Conservation (phyloP, 2,888 invertebrate genomes). For the Drosophila anceps region DNA sequence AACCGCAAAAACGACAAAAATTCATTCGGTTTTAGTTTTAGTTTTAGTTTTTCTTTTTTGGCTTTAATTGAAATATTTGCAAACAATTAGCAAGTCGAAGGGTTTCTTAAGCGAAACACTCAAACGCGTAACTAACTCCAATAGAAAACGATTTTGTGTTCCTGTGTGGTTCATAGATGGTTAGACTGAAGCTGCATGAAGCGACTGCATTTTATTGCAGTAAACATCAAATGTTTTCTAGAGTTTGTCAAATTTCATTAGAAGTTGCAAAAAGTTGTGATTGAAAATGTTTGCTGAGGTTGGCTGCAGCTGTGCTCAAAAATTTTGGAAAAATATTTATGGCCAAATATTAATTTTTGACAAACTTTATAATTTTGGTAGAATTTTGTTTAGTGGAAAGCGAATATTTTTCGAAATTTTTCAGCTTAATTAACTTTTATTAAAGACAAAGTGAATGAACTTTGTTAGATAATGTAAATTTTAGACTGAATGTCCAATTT, state of each 20-base stretch:
- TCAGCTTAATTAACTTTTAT: too few relatives aligned
- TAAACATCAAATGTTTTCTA: neutral
- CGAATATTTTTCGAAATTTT: too few relatives aligned
- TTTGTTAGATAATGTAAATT: too few relatives aligned
- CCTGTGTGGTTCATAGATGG: neutral
- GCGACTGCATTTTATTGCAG: too few relatives aligned
- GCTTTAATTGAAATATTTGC: slow-evolving; percentile 22
- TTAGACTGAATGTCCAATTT: too few relatives aligned
- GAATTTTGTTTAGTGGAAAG: too few relatives aligned
- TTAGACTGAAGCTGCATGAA: neutral
- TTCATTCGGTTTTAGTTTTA: neutral
- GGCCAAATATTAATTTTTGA: neutral
- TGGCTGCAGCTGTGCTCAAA: neutral
- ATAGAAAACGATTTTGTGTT: neutral
- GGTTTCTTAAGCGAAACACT: neutral
- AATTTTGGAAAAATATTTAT: neutral
- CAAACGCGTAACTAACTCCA: neutral
- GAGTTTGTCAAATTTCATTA: neutral
- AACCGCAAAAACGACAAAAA: slow-evolving; percentile 4
- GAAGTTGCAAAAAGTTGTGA: neutral
- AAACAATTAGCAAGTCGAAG: slow-evolving; percentile 7
- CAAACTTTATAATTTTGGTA: neutral
- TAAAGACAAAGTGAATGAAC: too few relatives aligned
- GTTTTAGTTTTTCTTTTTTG: slow-evolving; percentile 1
- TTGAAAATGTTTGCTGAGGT: neutral